Percentiles rank a stretch among this genome's conserved stretches.
These are phyloP conservation scores for Dorcus hopei DNA, from an alignment of 2,888 invertebrate genomes.

Conservation along the genomic window DNA sequence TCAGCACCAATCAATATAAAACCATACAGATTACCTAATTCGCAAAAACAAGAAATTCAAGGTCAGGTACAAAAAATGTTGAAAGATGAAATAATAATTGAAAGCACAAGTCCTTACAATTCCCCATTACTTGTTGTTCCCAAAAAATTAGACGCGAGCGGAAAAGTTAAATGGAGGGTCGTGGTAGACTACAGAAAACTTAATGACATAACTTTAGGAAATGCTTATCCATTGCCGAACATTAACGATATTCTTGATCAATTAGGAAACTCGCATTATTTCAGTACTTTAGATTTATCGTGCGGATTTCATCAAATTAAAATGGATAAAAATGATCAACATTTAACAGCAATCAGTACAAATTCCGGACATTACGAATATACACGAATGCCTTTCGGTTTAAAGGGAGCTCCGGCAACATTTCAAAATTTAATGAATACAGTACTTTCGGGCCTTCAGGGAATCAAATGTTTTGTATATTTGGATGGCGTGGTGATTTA, in stretches of 20 bases:
- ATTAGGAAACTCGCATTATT: slow-evolving; percentile 20
- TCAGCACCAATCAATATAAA: background rate
- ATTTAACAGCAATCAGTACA: slow-evolving; percentile 29
- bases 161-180: slow-evolving; percentile 19
- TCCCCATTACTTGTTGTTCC: slow-evolving; percentile 35
- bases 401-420: slow-evolving; percentile 32
- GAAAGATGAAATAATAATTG: background rate
- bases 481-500: slow-evolving; percentile 35
- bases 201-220: slow-evolving; percentile 31
- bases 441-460: slow-evolving; percentile 29
- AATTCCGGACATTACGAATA: slow-evolving; percentile 29
- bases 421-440: slow-evolving; percentile 35
- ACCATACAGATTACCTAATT: background rate
- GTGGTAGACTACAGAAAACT: slow-evolving; percentile 24
- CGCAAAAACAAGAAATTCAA: background rate
- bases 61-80: background rate
- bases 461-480: slow-evolving; percentile 34
- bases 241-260: slow-evolving; percentile 32
- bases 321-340: slow-evolving; percentile 11
- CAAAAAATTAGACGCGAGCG: background rate
- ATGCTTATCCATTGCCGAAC: slow-evolving; percentile 29
- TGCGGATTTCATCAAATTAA: slow-evolving; percentile 17
- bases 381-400: slow-evolving; percentile 30
- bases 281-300: background rate
- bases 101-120: background rate